Evolutionary conservation across 2,888 invertebrate genomes (phyloP), one percentile per base, ranked within the genome.

Genomic region (Lepidocyrtoides sp.): DNA sequence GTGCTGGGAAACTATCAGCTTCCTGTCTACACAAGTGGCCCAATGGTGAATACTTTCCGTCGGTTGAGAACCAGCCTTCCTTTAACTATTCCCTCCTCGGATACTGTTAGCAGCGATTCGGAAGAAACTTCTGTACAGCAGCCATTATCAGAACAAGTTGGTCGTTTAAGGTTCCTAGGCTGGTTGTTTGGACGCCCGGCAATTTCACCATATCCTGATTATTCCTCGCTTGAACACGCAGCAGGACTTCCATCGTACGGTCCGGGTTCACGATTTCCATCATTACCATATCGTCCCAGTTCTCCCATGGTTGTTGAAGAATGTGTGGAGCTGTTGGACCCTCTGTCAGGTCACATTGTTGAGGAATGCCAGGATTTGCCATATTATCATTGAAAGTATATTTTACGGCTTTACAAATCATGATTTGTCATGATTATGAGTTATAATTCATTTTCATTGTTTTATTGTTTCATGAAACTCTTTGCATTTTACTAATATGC

Each of bases 311-410:
- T 88, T 12, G 69, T 88, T 17, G 88, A 88, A 69, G 88, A 88
- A 8, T 88, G 88, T 72, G 69, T 41, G 17, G 88, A 88, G 14
- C 12, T 36, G 2, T 10, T 81, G 44, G 88, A 88, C 54, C 69
- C 88, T 0, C 51, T 60, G 7, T 51, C 66, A 2, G 48, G 54
- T 26, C 29, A 88, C 3, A 66, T 66, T 36, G n/a, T 63, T 20
- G 88, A 88, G 29, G 79, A 88, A 2, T 88, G 88, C 26, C 41
- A 41, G n/a, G 86, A 85, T 1, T 51, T 72, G 12, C 85, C 60
- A 1, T 36, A 1, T 63, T 66, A 81, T 83, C 83, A 83, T 66
- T 82, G 10, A 44, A n/a, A n/a, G n/a, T n/a, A n/a, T n/a, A n/a
- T n/a, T n/a, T n/a, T n/a, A n/a, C n/a, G n/a, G n/a, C n/a, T 12